Base-by-base conservation (phyloP, 2,888 invertebrate species). In the Xanthorhoe spadicearia region DNA sequence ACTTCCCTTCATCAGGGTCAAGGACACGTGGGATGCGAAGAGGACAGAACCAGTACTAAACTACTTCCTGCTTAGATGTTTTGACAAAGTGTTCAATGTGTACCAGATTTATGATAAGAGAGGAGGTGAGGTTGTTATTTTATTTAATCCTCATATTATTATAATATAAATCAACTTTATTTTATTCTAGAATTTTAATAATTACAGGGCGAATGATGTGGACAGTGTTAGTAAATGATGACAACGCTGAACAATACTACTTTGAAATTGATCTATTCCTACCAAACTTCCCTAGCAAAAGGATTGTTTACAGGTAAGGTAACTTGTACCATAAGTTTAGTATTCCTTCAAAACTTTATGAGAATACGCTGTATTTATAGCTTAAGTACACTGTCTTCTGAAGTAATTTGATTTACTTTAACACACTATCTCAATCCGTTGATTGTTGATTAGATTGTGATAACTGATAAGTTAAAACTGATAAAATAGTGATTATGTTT, bases 21-120 rank as follows among this genome's bases (percentile, higher is more conserved):
- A 88, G 72, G 90, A 93, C 74, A 87, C 83, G 71, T 93, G 93
- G 93, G 85, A 92, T 62, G 85, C 92, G 2, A 93, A 91, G 76
- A 85, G 87, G 63, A 88, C 84, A 1, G 92, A 92, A 61, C 93
- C 93, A 0, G 90, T 93, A 0, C 81, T 93, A 9, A 93, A 93
- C 75, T 93, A 93, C 72, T 93, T 93, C 70, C 76, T 93, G 32
- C 76, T 93, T 61, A 86, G 83, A 69, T 93, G 93, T 73, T 93
- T 84, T 68, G 93, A 93, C 5, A 89, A 81, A 72, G 86, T 93
- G 53, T 93, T 93, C 75, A 93, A 93, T 76, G 87, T 93, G 18
- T 93, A 93, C 77, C 93, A 93, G 82, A 93, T 93, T 80, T 93
- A 93, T 74, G 93, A 93, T 70, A 92, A 88, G 68, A 83, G 88